Evolutionary conservation across 2,113 vertebrate species (phyloP).

Genomic region (Nothobranchius kuhntae): DNA sequence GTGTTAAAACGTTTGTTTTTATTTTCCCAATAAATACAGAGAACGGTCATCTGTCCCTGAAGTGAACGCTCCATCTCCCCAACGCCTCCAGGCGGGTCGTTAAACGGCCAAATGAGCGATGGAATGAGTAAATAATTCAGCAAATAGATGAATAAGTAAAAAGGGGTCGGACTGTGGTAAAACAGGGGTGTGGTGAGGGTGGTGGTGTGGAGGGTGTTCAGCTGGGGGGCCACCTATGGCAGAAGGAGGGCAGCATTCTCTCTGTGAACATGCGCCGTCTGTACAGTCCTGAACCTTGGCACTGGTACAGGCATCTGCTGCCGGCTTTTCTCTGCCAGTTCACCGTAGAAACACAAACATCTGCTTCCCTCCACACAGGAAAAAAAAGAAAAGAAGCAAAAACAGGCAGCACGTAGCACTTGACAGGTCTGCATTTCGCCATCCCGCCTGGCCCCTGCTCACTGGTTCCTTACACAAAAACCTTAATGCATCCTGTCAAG

Average conservation of each 20-base stretch:
- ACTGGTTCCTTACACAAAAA: constrained; percentile 95
- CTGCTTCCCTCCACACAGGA: constrained; percentile 89
- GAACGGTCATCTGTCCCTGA: constrained; percentile 60
- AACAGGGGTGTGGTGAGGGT: constrained; percentile 69
- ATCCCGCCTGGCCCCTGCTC: constrained; percentile 77
- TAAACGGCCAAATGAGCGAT: constrained; percentile 71
- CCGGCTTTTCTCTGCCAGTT: constrained; percentile 91
- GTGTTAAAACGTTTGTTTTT: constrained; percentile 50
- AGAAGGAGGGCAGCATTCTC: constrained; percentile 58
- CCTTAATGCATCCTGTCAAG: constrained; percentile 99
- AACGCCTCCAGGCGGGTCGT: constrained; percentile 71
- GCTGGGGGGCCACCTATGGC: constrained; percentile 88
- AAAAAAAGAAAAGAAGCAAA: neutral
- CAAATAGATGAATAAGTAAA: constrained; percentile 76
- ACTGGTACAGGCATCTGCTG: constrained; percentile 97
- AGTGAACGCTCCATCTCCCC: constrained; percentile 50
- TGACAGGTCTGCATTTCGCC: constrained; percentile 94
- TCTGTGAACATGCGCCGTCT: constrained; percentile 89
- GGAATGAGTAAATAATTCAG: constrained; percentile 80
- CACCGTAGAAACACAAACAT: constrained; percentile 97
- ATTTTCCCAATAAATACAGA: constrained; percentile 61
- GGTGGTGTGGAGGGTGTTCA: constrained; percentile 78
- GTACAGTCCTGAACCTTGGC: constrained; percentile 96
- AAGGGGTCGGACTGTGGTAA: constrained; percentile 65
- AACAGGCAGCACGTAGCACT: constrained; percentile 82